Base-by-base conservation (phyloP, 2,888 invertebrate species). In the Vesta saturnalis region DNA sequence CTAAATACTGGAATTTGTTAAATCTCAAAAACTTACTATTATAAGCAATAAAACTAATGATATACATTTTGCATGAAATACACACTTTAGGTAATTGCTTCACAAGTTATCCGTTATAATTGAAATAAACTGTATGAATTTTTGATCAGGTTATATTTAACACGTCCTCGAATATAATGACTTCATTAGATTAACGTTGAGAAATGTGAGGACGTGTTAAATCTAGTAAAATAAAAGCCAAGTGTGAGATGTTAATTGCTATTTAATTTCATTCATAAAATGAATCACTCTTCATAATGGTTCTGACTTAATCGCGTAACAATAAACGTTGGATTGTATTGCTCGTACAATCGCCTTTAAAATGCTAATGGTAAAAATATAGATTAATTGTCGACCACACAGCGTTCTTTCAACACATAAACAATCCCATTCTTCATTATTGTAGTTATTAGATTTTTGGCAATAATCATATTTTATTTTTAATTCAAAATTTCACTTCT, bases 351-450 rank as follows among this genome's bases (percentile, higher is more conserved):
- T 56, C 39, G 60, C 18, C 58, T 66, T 67, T 19, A 49, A 60
- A 52, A 57, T 39, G 52, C 59, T 55, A 18, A 54, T 49, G 63
- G 63, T 67, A 67, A 60, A 64, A 60, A 35, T 59, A 49, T 47
- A 16, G 23, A 39, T 55, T 56, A 23, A 21, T 57, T 21, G 14
- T 43, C 61, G 69, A 61, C 69, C 69, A 69, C 69, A 69, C 69
- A 63, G 30, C 43, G 23, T 43, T 19, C 59, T 57, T 63, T 30
- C 57, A 57, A 35, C 60, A 64, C 69, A 64, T 61, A 64, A n/a
- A 69, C 64, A 69, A 57, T 69, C 69, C 60, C 69, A 69, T 64
- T 64, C 30, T 14, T 35, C 58, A 35, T 39, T 30, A 10, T 19
- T 56, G 23, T 56, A 14, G 3, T 23, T 21, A 56, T 56, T 30